These are phyloP conservation scores for Eulemur coronatus DNA, from an alignment of 2,797 vertebrate species.

Conservation along the genomic window DNA sequence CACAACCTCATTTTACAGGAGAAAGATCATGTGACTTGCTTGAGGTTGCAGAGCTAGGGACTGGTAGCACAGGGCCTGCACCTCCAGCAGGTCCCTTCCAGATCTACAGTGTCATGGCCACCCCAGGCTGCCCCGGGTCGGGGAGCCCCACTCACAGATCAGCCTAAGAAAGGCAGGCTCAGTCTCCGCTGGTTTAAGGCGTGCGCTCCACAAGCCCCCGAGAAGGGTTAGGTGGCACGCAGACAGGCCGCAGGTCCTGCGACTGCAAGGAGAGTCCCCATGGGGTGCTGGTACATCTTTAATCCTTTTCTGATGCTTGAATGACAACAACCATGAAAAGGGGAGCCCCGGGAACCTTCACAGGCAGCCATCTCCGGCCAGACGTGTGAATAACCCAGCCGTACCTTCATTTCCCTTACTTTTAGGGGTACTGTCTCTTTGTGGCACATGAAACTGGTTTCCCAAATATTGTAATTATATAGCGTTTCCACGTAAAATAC, in stretches of 20 bases:
- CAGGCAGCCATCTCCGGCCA: not conserved
- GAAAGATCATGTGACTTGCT: not conserved
- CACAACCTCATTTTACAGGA: rapidly evolving
- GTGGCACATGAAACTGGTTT: not conserved
- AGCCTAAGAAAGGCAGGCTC: rapidly evolving
- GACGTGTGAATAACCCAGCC: rapidly evolving
- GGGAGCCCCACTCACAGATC: not conserved
- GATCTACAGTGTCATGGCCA: too few relatives aligned
- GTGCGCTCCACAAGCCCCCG: rapidly evolving
- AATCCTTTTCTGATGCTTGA: not conserved
- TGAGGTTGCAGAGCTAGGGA: not conserved
- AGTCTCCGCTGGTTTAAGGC: rapidly evolving
- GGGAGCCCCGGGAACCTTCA: rapidly evolving
- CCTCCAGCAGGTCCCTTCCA: not conserved
- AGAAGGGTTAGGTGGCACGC: rapidly evolving
- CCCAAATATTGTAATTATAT: not conserved
- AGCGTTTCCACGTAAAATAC: not conserved
- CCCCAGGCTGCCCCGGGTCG: rapidly evolving
- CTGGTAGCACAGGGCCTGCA: too few relatives aligned
- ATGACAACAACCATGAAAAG: too few relatives aligned
- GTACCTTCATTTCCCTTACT: not conserved
- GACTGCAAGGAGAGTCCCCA: not conserved
- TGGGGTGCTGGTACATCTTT: rapidly evolving
- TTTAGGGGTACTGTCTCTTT: rapidly evolving
- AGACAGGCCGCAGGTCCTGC: rapidly evolving